These are phyloP conservation scores for Eurypyga helias DNA, from an alignment of 2,113 vertebrate genomes.

Conservation along the genomic window DNA sequence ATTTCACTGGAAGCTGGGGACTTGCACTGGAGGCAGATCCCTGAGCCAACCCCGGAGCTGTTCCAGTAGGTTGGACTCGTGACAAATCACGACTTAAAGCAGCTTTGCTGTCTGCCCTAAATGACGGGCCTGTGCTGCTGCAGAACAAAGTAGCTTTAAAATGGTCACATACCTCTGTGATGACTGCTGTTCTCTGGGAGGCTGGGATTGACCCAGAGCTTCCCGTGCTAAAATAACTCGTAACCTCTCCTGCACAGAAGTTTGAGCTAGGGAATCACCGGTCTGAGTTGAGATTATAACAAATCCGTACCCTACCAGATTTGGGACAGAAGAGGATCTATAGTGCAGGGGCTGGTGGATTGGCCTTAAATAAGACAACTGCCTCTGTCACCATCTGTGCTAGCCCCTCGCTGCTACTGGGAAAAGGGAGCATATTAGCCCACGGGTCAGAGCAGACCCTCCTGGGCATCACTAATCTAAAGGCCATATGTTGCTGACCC, in stretches of 20 bases:
- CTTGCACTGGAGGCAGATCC: neutral
- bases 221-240: neutral
- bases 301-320: neutral
- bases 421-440: neutral
- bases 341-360: neutral
- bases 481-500: conserved; percentile 1
- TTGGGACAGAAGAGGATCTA: neutral
- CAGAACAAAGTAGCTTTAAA: neutral
- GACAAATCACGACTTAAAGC: neutral
- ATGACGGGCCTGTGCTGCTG: neutral
- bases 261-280: neutral
- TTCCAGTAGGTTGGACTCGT: neutral
- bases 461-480: neutral
- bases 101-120: neutral
- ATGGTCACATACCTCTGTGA: neutral
- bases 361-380: neutral
- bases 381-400: conserved; percentile 30
- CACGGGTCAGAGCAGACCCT: neutral
- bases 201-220: neutral
- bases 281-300: neutral
- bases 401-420: neutral
- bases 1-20: neutral
- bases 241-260: neutral
- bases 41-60: neutral
- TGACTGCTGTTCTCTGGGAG: neutral